A percentile compares a stretch with the other conserved stretches of the same genome.
Conservation (phyloP, 2,888 invertebrate genomes). For the Drosophila prostipennis region DNA sequence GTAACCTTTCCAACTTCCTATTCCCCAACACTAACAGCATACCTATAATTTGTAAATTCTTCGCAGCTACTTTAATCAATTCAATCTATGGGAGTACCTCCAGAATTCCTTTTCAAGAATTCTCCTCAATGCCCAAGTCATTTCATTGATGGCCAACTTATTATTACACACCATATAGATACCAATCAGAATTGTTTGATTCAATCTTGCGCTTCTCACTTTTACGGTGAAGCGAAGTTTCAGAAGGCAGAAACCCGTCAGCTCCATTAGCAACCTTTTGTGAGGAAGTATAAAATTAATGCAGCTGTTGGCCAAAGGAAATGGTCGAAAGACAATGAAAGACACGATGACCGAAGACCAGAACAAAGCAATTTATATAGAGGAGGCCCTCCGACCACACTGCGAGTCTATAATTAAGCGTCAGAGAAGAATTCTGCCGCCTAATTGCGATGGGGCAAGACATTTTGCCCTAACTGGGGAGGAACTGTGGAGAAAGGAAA, state of each 20-base stretch:
- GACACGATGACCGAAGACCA: conserved; percentile 40
- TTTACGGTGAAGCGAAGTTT: conserved; percentile 6
- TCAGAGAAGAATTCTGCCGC: conserved; percentile 71
- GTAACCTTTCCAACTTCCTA: neutral
- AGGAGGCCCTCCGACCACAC: conserved; percentile 44
- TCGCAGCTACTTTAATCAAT: conserved; percentile 9
- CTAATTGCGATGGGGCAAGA: conserved; percentile 67
- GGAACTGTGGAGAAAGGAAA: conserved; percentile 19
- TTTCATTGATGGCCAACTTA: conserved; percentile 24
- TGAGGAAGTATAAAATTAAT: conserved; percentile 70
- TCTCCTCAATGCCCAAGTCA: conserved; percentile 23
- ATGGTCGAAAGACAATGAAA: conserved; percentile 67
- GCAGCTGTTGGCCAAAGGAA: conserved; percentile 59
- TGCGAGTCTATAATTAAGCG: conserved; percentile 70
- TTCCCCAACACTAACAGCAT: neutral
- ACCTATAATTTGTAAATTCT: conserved; percentile 28
- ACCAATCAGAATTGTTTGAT: conserved; percentile 33
- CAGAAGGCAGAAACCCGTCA: conserved; percentile 9
- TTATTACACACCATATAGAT: conserved; percentile 34
- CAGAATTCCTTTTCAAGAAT: conserved; percentile 4
- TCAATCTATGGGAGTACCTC: conserved; percentile 2
- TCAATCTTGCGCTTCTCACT: conserved; percentile 28
- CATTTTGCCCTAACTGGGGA: conserved; percentile 41
- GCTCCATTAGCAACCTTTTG: conserved; percentile 42
- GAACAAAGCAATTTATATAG: conserved; percentile 28